phyloP scores from a whole-genome alignment of 1,140 invertebrate genomes.

The Cydia splendana region DNA sequence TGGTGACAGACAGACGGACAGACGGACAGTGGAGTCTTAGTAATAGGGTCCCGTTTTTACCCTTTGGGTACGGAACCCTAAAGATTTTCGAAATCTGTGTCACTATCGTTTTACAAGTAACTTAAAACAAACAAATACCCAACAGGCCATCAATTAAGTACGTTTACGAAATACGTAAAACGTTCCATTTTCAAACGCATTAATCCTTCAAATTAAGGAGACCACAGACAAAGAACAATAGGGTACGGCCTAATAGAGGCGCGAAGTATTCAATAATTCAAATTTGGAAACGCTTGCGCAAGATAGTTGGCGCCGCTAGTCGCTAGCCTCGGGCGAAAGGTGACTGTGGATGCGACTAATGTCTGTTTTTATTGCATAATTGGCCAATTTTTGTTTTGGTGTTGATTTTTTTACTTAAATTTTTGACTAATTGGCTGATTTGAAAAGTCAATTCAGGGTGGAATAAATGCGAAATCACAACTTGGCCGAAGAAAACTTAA shows the following conservation, averaged over 20 bases:
- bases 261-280: conserved; percentile 13
- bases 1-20: no score
- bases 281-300: conserved; percentile 12
- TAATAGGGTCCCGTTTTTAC: no score
- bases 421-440: no score
- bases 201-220: conserved; percentile 11
- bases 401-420: background rate
- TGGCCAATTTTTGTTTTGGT: background rate
- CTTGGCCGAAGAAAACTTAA: no score
- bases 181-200: conserved; percentile 8
- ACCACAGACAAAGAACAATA: conserved; percentile 9
- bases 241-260: background rate
- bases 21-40: no score
- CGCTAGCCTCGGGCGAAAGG: background rate
- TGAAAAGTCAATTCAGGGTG: no score
- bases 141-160: background rate
- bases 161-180: background rate
- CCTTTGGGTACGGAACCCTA: no score
- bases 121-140: no score
- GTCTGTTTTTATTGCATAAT: background rate
- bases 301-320: background rate
- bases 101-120: no score
- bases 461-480: no score
- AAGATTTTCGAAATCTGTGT: no score
- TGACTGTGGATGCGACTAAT: background rate